phyloP scores from a whole-genome alignment of 2,113 vertebrate species.

The Orcinus orca region DNA sequence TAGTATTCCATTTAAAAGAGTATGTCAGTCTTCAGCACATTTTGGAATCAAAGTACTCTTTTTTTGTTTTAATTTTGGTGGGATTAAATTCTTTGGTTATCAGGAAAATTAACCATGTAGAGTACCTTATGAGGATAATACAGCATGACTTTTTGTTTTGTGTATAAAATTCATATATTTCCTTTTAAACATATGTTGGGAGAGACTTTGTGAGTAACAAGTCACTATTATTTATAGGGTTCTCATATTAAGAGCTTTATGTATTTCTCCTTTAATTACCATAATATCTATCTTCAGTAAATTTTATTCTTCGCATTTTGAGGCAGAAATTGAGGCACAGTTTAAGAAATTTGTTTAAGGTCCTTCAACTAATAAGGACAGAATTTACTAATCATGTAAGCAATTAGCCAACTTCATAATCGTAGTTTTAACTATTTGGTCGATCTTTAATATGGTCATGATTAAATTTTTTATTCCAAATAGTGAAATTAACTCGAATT shows the following conservation, averaged over 20 bases:
- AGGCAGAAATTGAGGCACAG: background rate
- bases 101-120: background rate
- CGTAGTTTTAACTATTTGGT: background rate
- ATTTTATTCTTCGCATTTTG: background rate
- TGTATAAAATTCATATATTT: background rate
- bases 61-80: background rate
- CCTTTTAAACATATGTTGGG: background rate
- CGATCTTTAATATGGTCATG: background rate
- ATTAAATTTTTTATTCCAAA: background rate
- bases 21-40: background rate
- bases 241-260: background rate
- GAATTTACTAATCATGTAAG: background rate
- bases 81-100: background rate
- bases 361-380: background rate
- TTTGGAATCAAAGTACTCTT: background rate
- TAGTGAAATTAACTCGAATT: background rate
- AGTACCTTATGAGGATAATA: background rate
- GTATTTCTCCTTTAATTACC: background rate
- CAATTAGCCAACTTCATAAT: background rate
- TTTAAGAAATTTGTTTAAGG: background rate
- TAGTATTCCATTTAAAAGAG: background rate
- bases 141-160: background rate
- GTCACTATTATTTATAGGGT: background rate
- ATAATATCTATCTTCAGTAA: background rate
- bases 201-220: background rate